A percentile compares a stretch with the other conserved stretches of the same genome.
Conservation (phyloP, 2,113 vertebrate species). For the Barnardius zonarius region DNA sequence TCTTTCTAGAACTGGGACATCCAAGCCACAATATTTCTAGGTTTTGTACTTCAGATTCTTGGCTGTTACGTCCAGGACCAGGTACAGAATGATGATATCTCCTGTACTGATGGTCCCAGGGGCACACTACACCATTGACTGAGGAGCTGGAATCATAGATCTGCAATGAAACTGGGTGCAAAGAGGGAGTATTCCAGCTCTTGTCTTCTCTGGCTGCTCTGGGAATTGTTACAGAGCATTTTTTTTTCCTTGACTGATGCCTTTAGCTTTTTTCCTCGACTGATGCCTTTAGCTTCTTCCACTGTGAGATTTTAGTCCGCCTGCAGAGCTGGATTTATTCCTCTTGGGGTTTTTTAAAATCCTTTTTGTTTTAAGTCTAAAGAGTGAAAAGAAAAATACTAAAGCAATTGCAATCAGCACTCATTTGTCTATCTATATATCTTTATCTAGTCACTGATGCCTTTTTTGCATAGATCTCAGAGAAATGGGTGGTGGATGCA, state of each 20-base stretch:
- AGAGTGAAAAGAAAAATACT: not conserved
- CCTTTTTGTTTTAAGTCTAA: not conserved
- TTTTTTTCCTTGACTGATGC: not conserved
- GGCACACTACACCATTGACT: accelerated
- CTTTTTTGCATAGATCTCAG: not conserved
- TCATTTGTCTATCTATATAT: not conserved
- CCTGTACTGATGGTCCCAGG: not conserved
- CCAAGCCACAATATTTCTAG: not conserved
- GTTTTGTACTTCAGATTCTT: not conserved
- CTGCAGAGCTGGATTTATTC: not conserved
- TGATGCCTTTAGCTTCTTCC: not conserved
- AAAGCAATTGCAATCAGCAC: not conserved
- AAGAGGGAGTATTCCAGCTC: not conserved
- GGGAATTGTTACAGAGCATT: not conserved
- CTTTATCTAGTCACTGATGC: not conserved
- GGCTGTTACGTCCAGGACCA: not conserved
- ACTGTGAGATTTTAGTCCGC: not conserved
- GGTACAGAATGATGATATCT: not conserved
- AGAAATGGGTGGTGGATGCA: not conserved
- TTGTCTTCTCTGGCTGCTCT: not conserved
- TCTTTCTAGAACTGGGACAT: not conserved
- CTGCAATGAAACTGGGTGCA: not conserved
- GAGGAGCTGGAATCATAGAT: not conserved
- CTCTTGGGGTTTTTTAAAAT: not conserved
- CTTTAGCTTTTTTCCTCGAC: not conserved